phyloP scores from a whole-genome alignment of 92 coral and sea anemone genomes.

The Virgularia gustaviana region DNA sequence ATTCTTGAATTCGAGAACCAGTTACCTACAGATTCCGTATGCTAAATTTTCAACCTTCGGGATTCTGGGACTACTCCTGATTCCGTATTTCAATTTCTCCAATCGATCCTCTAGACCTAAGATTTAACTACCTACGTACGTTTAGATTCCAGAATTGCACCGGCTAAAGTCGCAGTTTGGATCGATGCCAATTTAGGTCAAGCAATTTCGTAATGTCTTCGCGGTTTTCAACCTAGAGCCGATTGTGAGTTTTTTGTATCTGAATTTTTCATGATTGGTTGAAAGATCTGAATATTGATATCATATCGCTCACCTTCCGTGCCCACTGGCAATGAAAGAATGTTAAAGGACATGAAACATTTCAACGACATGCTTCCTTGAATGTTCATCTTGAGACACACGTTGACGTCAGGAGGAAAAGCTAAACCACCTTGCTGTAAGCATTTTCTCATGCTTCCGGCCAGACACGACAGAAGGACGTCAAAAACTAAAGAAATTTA shows the following conservation, averaged over 20 bases:
- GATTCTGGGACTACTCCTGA: too few relatives aligned
- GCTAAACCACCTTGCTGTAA: conserved; percentile 13
- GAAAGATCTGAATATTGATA: too few relatives aligned
- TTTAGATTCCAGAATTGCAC: background rate
- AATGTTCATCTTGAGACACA: conserved; percentile 20
- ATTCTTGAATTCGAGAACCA: too few relatives aligned
- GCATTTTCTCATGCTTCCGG: conserved; percentile 22
- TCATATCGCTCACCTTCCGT: conserved; percentile 30
- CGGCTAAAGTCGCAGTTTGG: background rate
- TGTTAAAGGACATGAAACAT: conserved; percentile 22
- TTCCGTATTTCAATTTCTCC: too few relatives aligned
- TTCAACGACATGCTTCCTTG: conserved; percentile 10
- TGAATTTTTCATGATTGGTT: too few relatives aligned
- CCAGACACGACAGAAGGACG: conserved; percentile 30
- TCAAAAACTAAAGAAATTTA: conserved; percentile 22
- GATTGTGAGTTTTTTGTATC: too few relatives aligned
- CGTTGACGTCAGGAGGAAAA: conserved; percentile 20
- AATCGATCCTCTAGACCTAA: too few relatives aligned
- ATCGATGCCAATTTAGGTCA: too few relatives aligned
- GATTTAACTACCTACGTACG: background rate
- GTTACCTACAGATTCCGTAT: too few relatives aligned
- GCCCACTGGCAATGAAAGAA: conserved; percentile 28
- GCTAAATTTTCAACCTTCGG: too few relatives aligned
- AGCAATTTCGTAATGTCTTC: too few relatives aligned
- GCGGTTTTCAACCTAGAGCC: too few relatives aligned